Evolutionary conservation across 1,140 invertebrate genomes (phyloP).

Genomic region (Cherax destructor): DNA sequence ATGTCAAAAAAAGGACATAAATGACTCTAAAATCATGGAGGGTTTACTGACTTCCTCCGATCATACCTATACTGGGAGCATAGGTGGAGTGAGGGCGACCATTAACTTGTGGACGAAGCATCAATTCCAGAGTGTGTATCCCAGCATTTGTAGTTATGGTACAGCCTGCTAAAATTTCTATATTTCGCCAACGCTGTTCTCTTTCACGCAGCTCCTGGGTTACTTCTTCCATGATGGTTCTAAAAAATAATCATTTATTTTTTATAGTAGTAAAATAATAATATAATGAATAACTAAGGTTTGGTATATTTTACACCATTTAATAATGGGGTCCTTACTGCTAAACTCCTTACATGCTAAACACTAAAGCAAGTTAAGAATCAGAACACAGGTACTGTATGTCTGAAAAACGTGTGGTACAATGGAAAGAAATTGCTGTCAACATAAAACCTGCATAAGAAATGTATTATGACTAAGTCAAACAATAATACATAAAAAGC

Average conservation of each 20-base stretch:
- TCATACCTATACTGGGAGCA: conserved; percentile 62
- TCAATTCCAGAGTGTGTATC: conserved; percentile 81
- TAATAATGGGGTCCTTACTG: too few relatives aligned
- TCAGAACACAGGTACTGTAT: too few relatives aligned
- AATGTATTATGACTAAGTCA: too few relatives aligned
- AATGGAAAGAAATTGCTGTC: too few relatives aligned
- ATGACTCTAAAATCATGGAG: conserved; percentile 4
- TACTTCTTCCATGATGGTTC: conserved; percentile 91
- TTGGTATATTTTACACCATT: too few relatives aligned
- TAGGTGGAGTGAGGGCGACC: conserved; percentile 60
- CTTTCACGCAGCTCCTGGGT: conserved; percentile 92
- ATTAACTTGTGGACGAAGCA: conserved; percentile 60
- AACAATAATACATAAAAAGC: too few relatives aligned
- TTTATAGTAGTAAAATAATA: neutral
- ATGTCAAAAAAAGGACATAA: neutral
- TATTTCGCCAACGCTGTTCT: conserved; percentile 94
- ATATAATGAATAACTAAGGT: neutral
- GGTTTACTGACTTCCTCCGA: conserved; percentile 13
- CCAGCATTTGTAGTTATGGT: conserved; percentile 94
- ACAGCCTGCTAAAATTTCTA: conserved; percentile 91
- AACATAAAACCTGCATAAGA: too few relatives aligned
- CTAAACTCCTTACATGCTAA: too few relatives aligned
- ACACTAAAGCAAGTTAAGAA: too few relatives aligned
- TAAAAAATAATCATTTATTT: neutral
- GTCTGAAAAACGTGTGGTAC: too few relatives aligned